Conservation (phyloP, 2,888 invertebrate genomes). For the Drosophila sordidula region DNA sequence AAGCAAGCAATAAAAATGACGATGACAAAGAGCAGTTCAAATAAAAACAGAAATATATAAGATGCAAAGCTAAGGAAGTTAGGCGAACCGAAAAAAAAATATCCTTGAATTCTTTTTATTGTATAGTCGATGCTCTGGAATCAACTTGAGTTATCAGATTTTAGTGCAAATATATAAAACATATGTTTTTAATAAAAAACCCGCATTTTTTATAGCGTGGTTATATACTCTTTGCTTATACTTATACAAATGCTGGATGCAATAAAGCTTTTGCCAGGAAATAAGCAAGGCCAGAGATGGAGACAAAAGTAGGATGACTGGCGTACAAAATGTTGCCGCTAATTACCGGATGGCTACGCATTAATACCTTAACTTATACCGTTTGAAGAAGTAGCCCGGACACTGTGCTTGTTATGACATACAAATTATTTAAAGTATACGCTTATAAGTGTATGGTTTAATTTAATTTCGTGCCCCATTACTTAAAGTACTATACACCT, state of each 20-base stretch:
- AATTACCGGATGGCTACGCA: constrained; percentile 55
- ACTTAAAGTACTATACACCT: no score
- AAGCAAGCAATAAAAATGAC: constrained; percentile 70
- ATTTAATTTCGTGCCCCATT: no score
- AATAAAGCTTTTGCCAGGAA: constrained; percentile 66
- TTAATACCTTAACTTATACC: no score
- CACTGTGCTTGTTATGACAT: no score
- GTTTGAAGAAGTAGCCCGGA: background rate
- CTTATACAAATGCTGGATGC: constrained; percentile 29
- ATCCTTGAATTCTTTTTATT: background rate
- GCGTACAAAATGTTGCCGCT: constrained; percentile 54
- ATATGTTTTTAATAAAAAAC: background rate
- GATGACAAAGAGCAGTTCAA: background rate
- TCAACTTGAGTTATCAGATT: background rate
- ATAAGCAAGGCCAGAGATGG: constrained; percentile 24
- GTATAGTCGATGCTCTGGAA: no score
- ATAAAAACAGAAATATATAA: constrained; percentile 2
- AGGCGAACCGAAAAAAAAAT: constrained; percentile 1
- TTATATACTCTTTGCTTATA: background rate
- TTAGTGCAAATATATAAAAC: background rate
- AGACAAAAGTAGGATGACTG: constrained; percentile 26
- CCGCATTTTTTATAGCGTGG: background rate
- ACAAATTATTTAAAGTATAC: no score
- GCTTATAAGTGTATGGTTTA: no score
- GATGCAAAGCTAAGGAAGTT: constrained; percentile 6